These are phyloP conservation scores for Myoxocephalus aenaeus DNA, from an alignment of 2,797 vertebrate genomes.

Conservation along the genomic window DNA sequence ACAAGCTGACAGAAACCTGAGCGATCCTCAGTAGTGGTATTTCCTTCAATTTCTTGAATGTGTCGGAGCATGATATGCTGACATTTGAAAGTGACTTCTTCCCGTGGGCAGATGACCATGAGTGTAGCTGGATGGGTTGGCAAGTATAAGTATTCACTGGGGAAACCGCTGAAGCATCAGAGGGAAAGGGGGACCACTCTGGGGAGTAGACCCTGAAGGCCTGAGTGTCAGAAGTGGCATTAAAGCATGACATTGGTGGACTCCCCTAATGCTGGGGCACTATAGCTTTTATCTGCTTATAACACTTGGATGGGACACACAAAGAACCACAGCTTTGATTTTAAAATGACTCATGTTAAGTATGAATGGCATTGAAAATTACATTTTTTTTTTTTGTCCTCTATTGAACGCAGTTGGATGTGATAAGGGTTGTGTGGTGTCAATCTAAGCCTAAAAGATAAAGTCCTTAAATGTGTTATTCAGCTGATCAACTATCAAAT, in stretches of 20 bases:
- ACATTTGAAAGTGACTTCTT: constrained; percentile 78
- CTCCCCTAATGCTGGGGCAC: constrained; percentile 28
- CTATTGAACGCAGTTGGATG: background rate
- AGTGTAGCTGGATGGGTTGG: constrained; percentile 45
- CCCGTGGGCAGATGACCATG: constrained; percentile 56
- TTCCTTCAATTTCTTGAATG: constrained; percentile 51
- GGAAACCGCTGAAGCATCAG: constrained; percentile 52
- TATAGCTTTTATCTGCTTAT: constrained; percentile 8
- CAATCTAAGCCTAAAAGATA: background rate
- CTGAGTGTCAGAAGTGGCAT: constrained; percentile 63
- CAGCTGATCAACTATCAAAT: background rate
- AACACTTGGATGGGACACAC: constrained; percentile 1
- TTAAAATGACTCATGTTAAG: background rate
- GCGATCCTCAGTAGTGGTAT: constrained; percentile 62
- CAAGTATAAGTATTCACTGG: constrained; percentile 35
- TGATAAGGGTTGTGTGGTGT: background rate
- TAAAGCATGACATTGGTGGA: constrained; percentile 57
- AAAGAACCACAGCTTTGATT: background rate
- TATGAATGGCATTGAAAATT: background rate
- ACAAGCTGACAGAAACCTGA: constrained; percentile 53
- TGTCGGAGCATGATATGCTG: constrained; percentile 62
- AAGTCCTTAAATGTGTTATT: background rate
- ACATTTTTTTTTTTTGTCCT: background rate
- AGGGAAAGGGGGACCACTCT: constrained; percentile 41
- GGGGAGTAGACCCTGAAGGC: constrained; percentile 54